These are phyloP conservation scores for Acanthurus leucopareius DNA, from an alignment of 2,797 vertebrate genomes.

Conservation along the genomic window DNA sequence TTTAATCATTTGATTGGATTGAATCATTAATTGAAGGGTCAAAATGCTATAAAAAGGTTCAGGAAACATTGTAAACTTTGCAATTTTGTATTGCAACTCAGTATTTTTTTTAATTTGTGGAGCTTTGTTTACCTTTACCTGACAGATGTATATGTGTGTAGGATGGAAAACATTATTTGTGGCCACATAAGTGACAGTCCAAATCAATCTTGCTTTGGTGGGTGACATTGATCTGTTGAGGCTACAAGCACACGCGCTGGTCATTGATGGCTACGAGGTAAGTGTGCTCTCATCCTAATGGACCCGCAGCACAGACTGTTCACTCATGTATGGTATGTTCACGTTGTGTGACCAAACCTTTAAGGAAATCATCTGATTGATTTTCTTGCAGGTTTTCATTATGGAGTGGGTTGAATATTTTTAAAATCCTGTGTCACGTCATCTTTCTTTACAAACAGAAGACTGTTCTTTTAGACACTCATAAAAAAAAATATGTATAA, in stretches of 20 bases:
- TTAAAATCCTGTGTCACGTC: not conserved
- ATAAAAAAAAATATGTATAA: not conserved
- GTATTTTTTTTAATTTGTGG: not conserved
- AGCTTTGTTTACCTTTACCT: not conserved
- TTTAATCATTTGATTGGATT: no score
- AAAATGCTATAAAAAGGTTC: no score
- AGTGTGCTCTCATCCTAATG: conserved; percentile 43
- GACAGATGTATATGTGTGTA: conserved; percentile 8
- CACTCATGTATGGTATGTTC: not conserved
- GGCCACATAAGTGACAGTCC: conserved; percentile 26
- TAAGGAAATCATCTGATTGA: conserved; percentile 3
- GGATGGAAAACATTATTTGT: conserved; percentile 40
- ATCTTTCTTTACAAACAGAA: conserved; percentile 2
- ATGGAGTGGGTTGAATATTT: conserved; percentile 3
- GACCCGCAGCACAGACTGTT: conserved; percentile 20
- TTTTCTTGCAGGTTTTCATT: conserved; percentile 12
- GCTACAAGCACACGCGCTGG: not conserved
- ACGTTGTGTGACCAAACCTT: conserved; percentile 10
- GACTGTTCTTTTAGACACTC: not conserved
- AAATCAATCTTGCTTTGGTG: conserved; percentile 52
- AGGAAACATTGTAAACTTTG: no score
- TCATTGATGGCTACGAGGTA: conserved; percentile 39
- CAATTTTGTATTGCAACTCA: not conserved
- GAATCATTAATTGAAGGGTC: no score
- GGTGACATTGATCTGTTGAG: conserved; percentile 50